Evolutionary conservation across 2,113 vertebrate genomes (phyloP), one percentile per base, ranked within the genome.

Genomic region (Antennarius striatus): DNA sequence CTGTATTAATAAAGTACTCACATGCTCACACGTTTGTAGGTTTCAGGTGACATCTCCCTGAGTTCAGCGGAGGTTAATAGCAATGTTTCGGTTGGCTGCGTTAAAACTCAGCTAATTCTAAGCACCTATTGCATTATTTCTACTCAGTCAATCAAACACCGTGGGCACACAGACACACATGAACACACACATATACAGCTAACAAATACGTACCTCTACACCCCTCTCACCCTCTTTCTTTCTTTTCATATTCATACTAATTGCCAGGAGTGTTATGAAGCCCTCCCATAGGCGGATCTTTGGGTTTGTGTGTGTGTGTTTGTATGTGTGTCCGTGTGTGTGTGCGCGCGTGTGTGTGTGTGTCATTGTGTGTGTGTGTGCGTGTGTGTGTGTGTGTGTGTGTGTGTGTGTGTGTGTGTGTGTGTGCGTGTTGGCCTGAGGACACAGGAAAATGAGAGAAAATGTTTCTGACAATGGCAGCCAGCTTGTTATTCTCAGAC

Each of bases 101-200:
- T 81, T 80, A 77, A 87, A 77, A 85, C 73, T 69, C 55, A 63
- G 29, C 69, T 75, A 87, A 84, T 84, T 83, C 63, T 63, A 63
- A 76, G 68, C 62, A 77, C 64, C 69, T 72, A 70, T 78, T 83
- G 43, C 79, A 66, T 89, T 70, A 86, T 67, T 78, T 59, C 67
- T 54, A 36, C 46, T 85, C 77, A 84, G 66, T 80, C 79, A 86
- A 76, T 82, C 83, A 87, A 67, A n/a, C 30, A 73, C 68, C 47
- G 56, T 4, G 16, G 10, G 63, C 49, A 47, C 43, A 68, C 50
- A 22, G 3, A 15, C 2, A 46, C 17, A 51, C 17, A 46, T 14
- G 56, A 55, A 60, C 42, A 42, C 3, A 51, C 50, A 62, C 28
- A 72, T 49, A 22, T 43, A 29, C 45, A 55, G 47, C 32, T 51